These are phyloP conservation scores for Holothuria glaberrima DNA, from an alignment of 35 echinoderm and acorn worm genomes.

Conservation along the genomic window DNA sequence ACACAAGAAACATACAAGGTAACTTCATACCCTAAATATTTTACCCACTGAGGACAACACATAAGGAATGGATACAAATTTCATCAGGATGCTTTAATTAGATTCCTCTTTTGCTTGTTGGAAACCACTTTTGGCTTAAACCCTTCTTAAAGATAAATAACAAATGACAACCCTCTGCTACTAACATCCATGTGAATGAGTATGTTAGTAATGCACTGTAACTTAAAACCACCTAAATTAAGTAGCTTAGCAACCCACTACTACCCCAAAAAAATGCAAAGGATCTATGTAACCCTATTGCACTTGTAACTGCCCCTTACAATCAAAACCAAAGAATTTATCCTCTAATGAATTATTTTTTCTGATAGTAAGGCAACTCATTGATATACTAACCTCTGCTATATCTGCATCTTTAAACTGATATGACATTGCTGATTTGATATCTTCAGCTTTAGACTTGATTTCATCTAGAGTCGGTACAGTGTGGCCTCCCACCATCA, in stretches of 20 bases:
- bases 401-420: constrained; percentile 96
- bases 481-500: constrained; percentile 72
- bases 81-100: no score
- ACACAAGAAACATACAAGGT: no score
- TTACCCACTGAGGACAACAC: no score
- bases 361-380: background rate
- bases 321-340: background rate
- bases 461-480: constrained; percentile 81
- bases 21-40: no score
- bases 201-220: no score
- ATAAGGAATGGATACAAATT: no score
- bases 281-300: background rate
- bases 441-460: constrained; percentile 66
- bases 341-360: background rate
- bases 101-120: no score
- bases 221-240: no score
- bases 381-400: constrained; percentile 66
- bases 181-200: no score
- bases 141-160: no score
- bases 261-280: background rate
- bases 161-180: no score
- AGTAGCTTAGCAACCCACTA: background rate
- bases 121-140: no score
- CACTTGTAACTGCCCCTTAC: background rate
- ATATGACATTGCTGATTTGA: constrained; percentile 83